Base-by-base conservation (phyloP, 2,113 vertebrate genomes). In the Pimephales promelas region DNA sequence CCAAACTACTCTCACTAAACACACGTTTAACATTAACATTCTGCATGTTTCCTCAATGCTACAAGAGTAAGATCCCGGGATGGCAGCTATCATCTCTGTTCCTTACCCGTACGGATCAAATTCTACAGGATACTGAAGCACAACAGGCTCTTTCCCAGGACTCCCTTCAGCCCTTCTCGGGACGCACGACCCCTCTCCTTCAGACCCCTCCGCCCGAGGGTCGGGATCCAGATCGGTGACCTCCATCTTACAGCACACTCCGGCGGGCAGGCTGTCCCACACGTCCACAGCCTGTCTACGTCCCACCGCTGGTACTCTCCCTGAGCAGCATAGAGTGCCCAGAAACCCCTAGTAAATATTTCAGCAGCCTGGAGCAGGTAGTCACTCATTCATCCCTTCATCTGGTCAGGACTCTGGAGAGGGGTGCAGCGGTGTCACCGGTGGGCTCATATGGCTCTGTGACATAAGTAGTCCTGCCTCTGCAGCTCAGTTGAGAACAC, bases 61-160 rank as follows among this genome's bases (percentile, higher is more conserved):
- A 9, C n/a, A 72, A 2, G 22, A 20, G 36, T 5, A 31, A 52
- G 72, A 57, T 62, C n/a, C 52, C n/a, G 31, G 34, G 75, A 66
- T 24, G 45, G 13, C 75, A 61, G 76, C 64, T 57, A 81, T 62
- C 56, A 59, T 56, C 81, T 80, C 86, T 72, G 85, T 66, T 81
- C 56, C 94, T 95, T 94, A 94, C 94, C 94, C 92, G 86, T 86
- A 90, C 81, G 84, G 90, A 34, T 84, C 86, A 68, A 85, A 92
- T 85, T 90, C 90, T 43, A 81, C 64, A 11, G 92, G 89, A 86
- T 88, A 88, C 90, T 91, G 91, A 88, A 92, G 90, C 84, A 86
- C 88, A 59, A 85, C 86, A 47, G 88, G 90, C 85, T 93, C 90
- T 13, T 82, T 86, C 74, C 40, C 86, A 0, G 88, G 89, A 76